Conservation (phyloP, 2,797 vertebrate genomes). For the Carcharodon carcharias region DNA sequence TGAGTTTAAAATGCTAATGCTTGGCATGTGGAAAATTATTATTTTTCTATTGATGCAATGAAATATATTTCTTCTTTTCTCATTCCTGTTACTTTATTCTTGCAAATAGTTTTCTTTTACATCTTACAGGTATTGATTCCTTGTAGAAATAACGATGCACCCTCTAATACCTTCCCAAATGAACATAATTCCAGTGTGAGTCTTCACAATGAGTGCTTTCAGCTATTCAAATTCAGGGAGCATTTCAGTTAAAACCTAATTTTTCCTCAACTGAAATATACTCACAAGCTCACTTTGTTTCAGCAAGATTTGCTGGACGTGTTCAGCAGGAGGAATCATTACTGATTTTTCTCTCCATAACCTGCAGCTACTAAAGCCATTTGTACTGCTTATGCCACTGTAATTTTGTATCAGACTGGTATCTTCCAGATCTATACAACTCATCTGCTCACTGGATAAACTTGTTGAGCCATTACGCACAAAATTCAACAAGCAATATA, state of each 20-base stretch:
- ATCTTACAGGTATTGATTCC: neutral
- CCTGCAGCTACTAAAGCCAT: neutral
- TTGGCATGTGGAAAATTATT: neutral
- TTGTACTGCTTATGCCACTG: neutral
- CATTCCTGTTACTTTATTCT: neutral
- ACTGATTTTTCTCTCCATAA: neutral
- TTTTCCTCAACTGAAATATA: neutral
- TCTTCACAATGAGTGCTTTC: neutral
- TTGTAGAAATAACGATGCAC: neutral
- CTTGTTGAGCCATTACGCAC: neutral
- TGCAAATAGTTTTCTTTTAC: neutral
- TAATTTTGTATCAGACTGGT: neutral
- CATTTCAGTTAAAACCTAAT: neutral
- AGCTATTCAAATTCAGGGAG: neutral
- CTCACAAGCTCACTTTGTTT: neutral
- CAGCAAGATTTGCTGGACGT: neutral
- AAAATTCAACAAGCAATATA: neutral
- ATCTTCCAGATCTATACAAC: neutral
- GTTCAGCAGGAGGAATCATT: neutral
- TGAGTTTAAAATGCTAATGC: neutral
- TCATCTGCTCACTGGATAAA: neutral
- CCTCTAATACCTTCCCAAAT: neutral
- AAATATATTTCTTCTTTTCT: neutral
- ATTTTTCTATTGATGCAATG: neutral
- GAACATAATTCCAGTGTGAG: neutral